phyloP scores from a whole-genome alignment of 92 coral and sea anemone species.

The Montipora capitata region DNA sequence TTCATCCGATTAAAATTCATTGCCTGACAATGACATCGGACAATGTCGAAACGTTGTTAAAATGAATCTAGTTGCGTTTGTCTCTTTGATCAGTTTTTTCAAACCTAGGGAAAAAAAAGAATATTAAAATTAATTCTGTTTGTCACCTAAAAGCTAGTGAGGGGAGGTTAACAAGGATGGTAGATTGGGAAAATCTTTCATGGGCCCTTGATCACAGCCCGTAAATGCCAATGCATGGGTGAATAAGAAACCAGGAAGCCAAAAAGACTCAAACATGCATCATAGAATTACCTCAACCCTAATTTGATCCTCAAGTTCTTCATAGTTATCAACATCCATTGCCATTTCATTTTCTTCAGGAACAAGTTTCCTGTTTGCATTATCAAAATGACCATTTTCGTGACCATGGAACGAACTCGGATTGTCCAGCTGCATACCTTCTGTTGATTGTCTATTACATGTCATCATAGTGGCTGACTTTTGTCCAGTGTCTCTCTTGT shows the following conservation, averaged over 20 bases:
- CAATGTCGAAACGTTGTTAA: too few relatives aligned
- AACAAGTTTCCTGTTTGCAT: slow-evolving; percentile 24
- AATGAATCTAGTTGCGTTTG: too few relatives aligned
- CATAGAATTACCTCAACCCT: slow-evolving; percentile 78
- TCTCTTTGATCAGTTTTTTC: too few relatives aligned
- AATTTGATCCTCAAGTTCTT: slow-evolving; percentile 84
- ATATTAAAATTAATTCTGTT: too few relatives aligned
- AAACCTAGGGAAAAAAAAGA: too few relatives aligned
- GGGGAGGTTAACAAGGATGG: too few relatives aligned
- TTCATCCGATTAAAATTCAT: too few relatives aligned
- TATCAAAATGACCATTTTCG: slow-evolving; percentile 27
- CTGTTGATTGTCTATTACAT: background rate
- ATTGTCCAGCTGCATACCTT: slow-evolving; percentile 37
- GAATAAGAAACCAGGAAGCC: background rate
- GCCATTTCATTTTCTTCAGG: slow-evolving; percentile 81
- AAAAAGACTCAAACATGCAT: background rate
- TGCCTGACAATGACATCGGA: too few relatives aligned
- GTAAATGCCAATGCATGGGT: background rate
- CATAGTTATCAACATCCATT: slow-evolving; percentile 96
- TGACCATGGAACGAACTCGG: slow-evolving; percentile 3
- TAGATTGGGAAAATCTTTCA: too few relatives aligned
- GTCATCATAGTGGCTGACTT: background rate
- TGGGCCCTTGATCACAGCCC: background rate
- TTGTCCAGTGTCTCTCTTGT: slow-evolving; percentile 10
- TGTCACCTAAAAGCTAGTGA: too few relatives aligned